Evolutionary conservation across 2,888 invertebrate species (phyloP).

Genomic region (Leptopterna dolabrata): DNA sequence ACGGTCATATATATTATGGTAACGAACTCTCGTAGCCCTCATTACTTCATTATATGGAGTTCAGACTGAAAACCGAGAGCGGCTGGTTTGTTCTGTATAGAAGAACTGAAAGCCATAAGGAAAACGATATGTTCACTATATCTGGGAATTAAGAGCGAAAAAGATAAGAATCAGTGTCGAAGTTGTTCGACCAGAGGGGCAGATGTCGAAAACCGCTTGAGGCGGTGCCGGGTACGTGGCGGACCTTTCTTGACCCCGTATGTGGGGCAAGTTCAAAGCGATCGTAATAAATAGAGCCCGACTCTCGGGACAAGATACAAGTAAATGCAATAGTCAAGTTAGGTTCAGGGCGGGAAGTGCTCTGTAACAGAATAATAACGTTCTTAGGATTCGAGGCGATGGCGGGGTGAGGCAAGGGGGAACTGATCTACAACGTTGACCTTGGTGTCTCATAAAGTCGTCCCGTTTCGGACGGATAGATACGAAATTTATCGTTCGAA

Average conservation of each 20-base stretch:
- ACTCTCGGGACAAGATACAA: constrained; percentile 24
- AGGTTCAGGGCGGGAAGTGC: not conserved
- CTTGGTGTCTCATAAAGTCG: constrained; percentile 9
- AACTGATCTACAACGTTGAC: constrained; percentile 23
- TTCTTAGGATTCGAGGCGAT: not conserved
- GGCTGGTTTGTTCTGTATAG: not conserved
- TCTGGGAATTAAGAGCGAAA: constrained; percentile 29
- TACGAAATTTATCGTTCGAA: constrained; percentile 23
- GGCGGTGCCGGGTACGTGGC: constrained; percentile 16
- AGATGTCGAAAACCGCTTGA: constrained; percentile 29
- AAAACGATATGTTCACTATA: not conserved
- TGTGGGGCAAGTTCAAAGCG: constrained; percentile 36
- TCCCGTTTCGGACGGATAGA: constrained; percentile 37
- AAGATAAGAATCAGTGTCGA: constrained; percentile 41
- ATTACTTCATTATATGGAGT: no score
- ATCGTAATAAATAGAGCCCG: constrained; percentile 35
- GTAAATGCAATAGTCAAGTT: constrained; percentile 41
- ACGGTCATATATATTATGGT: no score
- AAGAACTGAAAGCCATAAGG: not conserved
- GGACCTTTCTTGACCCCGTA: constrained; percentile 27
- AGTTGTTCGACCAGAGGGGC: constrained; percentile 20
- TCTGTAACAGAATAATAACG: constrained; percentile 27
- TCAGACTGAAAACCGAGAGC: no score
- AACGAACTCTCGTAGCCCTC: no score
- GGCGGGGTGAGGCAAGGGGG: not conserved